Evolutionary conservation across 2,797 vertebrate species (phyloP).

Genomic region (Borostomias antarcticus): DNA sequence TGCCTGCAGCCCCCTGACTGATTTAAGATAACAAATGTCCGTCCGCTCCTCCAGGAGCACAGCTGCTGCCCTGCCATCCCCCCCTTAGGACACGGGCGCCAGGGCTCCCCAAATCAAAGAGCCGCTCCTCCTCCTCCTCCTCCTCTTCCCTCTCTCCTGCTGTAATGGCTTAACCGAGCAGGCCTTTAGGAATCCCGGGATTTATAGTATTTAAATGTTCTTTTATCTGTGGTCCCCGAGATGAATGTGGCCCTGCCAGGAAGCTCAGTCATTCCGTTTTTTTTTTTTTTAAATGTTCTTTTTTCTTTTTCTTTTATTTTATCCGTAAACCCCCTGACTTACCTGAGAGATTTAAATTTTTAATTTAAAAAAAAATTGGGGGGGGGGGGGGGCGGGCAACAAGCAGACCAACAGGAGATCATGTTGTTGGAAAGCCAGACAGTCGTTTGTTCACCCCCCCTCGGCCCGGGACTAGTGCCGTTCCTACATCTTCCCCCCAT

Average conservation of each 20-base stretch:
- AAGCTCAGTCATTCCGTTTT: slow-evolving; percentile 24
- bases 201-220: slow-evolving; percentile 50
- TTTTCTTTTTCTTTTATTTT: slow-evolving; percentile 59
- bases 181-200: slow-evolving; percentile 40
- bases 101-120: slow-evolving; percentile 53
- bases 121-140: slow-evolving; percentile 15
- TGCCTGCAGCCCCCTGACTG: slow-evolving; percentile 41
- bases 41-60: too few relatives aligned
- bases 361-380: not conserved
- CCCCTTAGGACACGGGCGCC: slow-evolving; percentile 35
- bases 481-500: slow-evolving; percentile 22
- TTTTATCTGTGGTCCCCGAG: slow-evolving; percentile 56
- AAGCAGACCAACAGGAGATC: slow-evolving; percentile 25
- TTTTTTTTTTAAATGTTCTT: slow-evolving; percentile 37
- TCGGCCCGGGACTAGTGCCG: not conserved
- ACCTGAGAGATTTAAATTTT: slow-evolving; percentile 47
- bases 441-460: not conserved
- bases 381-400: not conserved
- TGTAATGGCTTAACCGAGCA: slow-evolving; percentile 50
- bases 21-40: slow-evolving; percentile 71
- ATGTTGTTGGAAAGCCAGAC: slow-evolving; percentile 42
- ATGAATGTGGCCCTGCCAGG: slow-evolving; percentile 40
- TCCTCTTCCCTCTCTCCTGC: slow-evolving; percentile 3
- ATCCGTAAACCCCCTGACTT: slow-evolving; percentile 59
- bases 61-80: too few relatives aligned